Evolutionary conservation across 2,797 vertebrate genomes (phyloP), one percentile per base, ranked within the genome.

Genomic region (Syngnathus rostellatus): DNA sequence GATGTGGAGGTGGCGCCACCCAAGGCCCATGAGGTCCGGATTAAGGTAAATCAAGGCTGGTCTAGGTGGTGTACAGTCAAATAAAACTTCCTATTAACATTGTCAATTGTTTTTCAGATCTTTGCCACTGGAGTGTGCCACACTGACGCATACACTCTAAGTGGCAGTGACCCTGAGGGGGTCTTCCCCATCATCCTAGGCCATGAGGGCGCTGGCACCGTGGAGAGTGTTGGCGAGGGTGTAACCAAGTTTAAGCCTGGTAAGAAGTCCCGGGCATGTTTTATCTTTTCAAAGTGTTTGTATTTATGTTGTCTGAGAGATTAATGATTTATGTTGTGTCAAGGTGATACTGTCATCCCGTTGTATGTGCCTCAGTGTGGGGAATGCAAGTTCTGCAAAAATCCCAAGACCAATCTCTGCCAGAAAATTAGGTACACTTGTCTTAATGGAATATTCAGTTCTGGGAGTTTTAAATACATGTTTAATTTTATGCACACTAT

Each of bases 371-470:
- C 97, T 0, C 96, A 99, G 68, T 98, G 97, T 77, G 93, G 94
- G 57, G 94, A 98, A 77, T 99, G 96, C 91, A 98, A 96, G 76
- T 99, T 98, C 87, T 99, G 97, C 77, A 93, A 92, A 77, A 97
- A 94, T 77, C 95, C 97, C 57, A 97, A 98, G 88, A 99, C 96
- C 65, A 99, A 99, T 81, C 92, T 99, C 51, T 99, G 96, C 79
- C 95, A 99, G 89, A 98, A 98, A 84, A 98, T 98, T 72, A 94
- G 97, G 97, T 99, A 84, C 3, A 25, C 7, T 21, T 41, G n/a
- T 61, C 58, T 3, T 6, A 40, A n/a, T 16, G 5, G 21, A 21
- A 45, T 37, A 23, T 16, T 6, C 64, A 16, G 2, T 53, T 8
- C n/a, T 1, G 9, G n/a, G 50, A 21, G 8, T 53, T 53, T 53